phyloP scores from a whole-genome alignment of 2,888 invertebrate genomes.

The Folsomia manolachei region DNA sequence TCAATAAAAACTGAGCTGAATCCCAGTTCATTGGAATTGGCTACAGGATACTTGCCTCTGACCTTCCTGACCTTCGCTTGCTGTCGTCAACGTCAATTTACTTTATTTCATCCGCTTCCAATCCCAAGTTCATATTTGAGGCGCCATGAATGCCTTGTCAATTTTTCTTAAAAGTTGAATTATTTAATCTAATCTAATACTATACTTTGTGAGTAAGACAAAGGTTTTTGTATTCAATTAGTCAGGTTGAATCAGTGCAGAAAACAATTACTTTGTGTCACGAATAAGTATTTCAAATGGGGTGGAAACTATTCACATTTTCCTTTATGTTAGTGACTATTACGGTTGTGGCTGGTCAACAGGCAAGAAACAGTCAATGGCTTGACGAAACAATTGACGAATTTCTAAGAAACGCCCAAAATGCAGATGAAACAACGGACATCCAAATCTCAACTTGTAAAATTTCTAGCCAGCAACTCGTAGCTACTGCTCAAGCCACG shows the following conservation, averaged over 20 bases:
- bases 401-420: constrained; percentile 47
- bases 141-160: neutral
- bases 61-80: neutral
- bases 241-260: too few species aligned
- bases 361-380: constrained; percentile 34
- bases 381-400: constrained; percentile 49
- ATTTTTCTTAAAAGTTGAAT: neutral
- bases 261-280: too few species aligned
- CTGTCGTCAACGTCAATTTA: neutral
- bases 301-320: neutral
- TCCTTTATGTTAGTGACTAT: neutral
- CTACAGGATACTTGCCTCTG: neutral
- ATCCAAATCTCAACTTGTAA: constrained; percentile 55
- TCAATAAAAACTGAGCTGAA: too few species aligned
- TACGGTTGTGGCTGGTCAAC: constrained; percentile 15
- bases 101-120: neutral
- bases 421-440: constrained; percentile 52
- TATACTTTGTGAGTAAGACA: neutral
- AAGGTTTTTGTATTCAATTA: too few species aligned
- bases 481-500: constrained; percentile 55
- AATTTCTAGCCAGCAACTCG: constrained; percentile 54
- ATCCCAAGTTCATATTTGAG: neutral
- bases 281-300: too few species aligned
- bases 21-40: too few species aligned
- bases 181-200: neutral